Conservation (phyloP, 2,113 vertebrate species). For the Poicephalus meyeri region DNA sequence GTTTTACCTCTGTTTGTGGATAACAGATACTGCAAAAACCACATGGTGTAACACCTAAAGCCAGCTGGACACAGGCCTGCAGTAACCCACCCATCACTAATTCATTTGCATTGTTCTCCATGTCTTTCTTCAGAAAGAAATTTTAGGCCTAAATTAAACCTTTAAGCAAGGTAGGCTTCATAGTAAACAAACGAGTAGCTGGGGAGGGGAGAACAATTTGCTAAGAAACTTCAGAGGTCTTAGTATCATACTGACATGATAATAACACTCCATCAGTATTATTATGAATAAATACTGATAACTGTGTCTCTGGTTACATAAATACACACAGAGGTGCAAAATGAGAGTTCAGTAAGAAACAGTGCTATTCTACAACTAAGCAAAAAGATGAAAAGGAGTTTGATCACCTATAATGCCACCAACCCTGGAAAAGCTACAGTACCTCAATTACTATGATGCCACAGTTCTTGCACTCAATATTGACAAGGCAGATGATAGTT, state of each 20-base stretch:
- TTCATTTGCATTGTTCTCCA: background rate
- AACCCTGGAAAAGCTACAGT: background rate
- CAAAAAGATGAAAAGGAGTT: background rate
- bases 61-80: background rate
- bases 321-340: background rate
- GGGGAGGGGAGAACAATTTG: background rate
- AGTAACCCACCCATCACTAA: background rate
- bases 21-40: background rate
- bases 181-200: background rate
- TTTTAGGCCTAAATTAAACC: background rate
- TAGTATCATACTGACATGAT: background rate
- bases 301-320: background rate
- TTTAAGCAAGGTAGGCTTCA: background rate
- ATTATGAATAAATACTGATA: background rate
- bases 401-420: background rate
- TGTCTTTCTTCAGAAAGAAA: background rate
- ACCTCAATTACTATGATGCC: background rate
- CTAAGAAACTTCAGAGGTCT: background rate
- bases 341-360: background rate
- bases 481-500: background rate
- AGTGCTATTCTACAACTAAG: background rate
- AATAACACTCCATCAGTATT: background rate
- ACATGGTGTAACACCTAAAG: background rate
- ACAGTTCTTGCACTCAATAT: background rate
- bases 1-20: background rate